Base-by-base conservation (phyloP, 1,140 invertebrate genomes). In the Diorhabda elongata region DNA sequence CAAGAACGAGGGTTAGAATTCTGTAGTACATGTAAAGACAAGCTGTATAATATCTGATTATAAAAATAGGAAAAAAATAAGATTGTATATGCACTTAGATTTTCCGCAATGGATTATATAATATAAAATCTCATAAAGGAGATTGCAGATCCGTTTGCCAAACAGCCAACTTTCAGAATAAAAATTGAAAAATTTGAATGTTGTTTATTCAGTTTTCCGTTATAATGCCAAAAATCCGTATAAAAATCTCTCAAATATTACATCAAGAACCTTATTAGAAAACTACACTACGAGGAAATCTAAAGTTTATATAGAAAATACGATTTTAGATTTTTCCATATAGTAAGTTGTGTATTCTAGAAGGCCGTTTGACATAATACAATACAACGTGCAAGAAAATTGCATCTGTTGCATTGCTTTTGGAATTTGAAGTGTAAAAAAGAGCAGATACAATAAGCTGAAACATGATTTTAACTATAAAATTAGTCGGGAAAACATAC, bases 141-240 rank as follows among this genome's bases (percentile, higher is more conserved):
- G 47, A 52, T n/a, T 52, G n/a, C 47, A 52, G n/a, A 52, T 52
- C n/a, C 47, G 47, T 52, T 52, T 52, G 47, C 47, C 47, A 52
- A 52, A n/a, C 47, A n/a, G 47, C 47, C 47, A 52, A 52, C 47
- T 52, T 52, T 52, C 47, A n/a, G 47, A 52, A 52, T 52, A 3
- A 52, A 52, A 52, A 52, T 52, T 6, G 47, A 52, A 52, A 52
- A 52, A 52, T 52, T 52, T 52, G 3, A 6, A 52, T 8, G 47
- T 52, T 52, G 47, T 52, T 52, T n/a, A 52, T 52, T 4, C 47
- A 6, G 47, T 8, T 8, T 52, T 52, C 47, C 3, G n/a, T 52
- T 52, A 52, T 52, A 8, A 52, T 52, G 47, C 47, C 6, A 26
- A 52, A 52, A 8, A 52, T 52, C 47, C n/a, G 47, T 52, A n/a